These are phyloP conservation scores for Dyspetes luteomarginatus DNA, from an alignment of 2,888 invertebrate species.

Conservation along the genomic window DNA sequence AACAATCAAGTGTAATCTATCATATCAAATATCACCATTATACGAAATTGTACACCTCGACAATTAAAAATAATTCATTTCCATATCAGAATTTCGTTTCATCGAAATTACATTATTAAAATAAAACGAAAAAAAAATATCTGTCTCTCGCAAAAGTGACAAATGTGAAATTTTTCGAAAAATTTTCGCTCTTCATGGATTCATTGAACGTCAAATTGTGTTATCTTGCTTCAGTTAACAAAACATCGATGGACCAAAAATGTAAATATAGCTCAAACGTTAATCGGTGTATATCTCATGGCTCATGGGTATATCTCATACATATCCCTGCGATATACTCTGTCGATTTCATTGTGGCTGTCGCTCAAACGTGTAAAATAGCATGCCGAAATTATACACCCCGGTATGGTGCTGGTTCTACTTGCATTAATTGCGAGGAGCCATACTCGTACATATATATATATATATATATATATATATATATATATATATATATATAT, in stretches of 20 bases:
- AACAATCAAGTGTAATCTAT: no score
- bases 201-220: neutral
- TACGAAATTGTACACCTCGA: no score
- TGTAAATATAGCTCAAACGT: neutral
- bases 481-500: neutral
- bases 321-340: neutral
- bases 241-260: neutral
- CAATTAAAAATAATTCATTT: no score
- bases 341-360: neutral
- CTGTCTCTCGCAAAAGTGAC: no score
- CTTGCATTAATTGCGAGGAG: slow-evolving; percentile 46
- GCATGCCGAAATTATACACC: slow-evolving; percentile 16
- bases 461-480: neutral
- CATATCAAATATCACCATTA: no score
- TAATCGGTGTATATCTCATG: neutral
- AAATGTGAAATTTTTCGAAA: no score
- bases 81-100: no score
- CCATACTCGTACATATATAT: neutral
- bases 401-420: neutral
- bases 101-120: no score
- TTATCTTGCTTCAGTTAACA: neutral
- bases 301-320: neutral
- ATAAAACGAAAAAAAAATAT: no score
- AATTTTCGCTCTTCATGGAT: no score
- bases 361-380: slow-evolving; percentile 29